Conservation (phyloP, 2,888 invertebrate genomes). For the Diabrotica balteata region DNA sequence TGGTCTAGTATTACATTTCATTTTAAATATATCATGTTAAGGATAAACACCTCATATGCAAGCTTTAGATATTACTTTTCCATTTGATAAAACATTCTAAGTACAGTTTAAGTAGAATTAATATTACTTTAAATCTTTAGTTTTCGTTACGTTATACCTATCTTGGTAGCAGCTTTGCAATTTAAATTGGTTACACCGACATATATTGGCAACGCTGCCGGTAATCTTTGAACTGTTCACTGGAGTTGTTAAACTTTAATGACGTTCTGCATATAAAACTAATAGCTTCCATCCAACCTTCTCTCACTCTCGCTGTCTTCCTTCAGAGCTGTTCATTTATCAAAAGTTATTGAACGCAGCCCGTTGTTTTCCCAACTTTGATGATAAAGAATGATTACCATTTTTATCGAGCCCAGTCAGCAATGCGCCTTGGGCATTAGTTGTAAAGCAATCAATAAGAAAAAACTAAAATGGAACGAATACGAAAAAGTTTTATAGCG, state of each 20-base stretch:
- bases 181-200: too few species aligned
- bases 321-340: constrained; percentile 25
- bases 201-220: constrained; percentile 4
- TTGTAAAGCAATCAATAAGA: background rate
- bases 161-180: too few species aligned
- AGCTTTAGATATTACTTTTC: too few species aligned
- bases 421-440: constrained; percentile 1
- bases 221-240: constrained; percentile 23
- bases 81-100: too few species aligned
- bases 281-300: constrained; percentile 26
- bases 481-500: too few species aligned
- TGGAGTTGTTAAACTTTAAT: constrained; percentile 32
- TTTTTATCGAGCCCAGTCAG: constrained; percentile 14
- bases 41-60: too few species aligned
- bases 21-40: too few species aligned
- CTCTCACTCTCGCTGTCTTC: constrained; percentile 15
- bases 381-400: constrained; percentile 26
- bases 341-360: constrained; percentile 25
- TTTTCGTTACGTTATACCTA: too few species aligned
- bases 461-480: background rate
- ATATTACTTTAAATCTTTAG: too few species aligned
- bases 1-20: too few species aligned
- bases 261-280: constrained; percentile 34
- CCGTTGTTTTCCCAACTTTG: constrained; percentile 23
- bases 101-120: too few species aligned